Percentiles rank a stretch among this genome's conserved stretches.
phyloP scores from a whole-genome alignment of 2,797 vertebrate genomes.

The Erpetoichthys calabaricus region DNA sequence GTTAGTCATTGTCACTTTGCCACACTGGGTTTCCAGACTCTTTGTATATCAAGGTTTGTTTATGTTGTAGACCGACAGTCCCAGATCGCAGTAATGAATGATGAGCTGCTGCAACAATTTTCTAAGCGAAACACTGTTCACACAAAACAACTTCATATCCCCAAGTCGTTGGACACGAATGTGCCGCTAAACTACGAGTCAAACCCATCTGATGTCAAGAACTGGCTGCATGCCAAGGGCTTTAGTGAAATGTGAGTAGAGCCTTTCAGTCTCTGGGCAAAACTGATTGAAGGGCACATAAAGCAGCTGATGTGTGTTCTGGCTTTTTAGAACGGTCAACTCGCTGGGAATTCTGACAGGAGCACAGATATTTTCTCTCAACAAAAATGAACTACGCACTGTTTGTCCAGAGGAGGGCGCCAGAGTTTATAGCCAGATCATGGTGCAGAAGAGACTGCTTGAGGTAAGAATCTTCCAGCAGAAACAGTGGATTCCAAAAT shows the following conservation, averaged over 20 bases:
- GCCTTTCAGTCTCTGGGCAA: too few relatives aligned
- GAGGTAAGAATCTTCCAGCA: constrained; percentile 42
- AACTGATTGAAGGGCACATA: too few relatives aligned
- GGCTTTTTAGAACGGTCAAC: constrained; percentile 46
- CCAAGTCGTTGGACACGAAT: constrained; percentile 39
- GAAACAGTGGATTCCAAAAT: neutral
- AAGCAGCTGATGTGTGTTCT: constrained; percentile 4
- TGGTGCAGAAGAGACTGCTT: constrained; percentile 62
- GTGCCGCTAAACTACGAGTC: constrained; percentile 50
- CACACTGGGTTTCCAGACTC: neutral
- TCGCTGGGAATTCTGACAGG: constrained; percentile 63
- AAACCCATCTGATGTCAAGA: constrained; percentile 46
- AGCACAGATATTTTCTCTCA: constrained; percentile 56
- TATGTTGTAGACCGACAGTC: constrained; percentile 8
- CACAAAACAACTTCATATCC: constrained; percentile 50
- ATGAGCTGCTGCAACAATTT: constrained; percentile 66
- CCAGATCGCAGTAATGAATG: constrained; percentile 46
- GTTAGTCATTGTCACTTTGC: too few relatives aligned
- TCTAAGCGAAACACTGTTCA: constrained; percentile 47
- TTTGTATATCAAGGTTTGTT: constrained; percentile 29
- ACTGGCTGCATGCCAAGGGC: constrained; percentile 69
- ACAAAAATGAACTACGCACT: constrained; percentile 55
- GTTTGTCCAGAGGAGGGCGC: constrained; percentile 66
- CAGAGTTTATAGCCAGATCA: constrained; percentile 73
- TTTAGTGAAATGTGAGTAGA: constrained; percentile 71